Base-by-base conservation (phyloP, 2,888 invertebrate genomes). In the Brachynemurus nebulosus region DNA sequence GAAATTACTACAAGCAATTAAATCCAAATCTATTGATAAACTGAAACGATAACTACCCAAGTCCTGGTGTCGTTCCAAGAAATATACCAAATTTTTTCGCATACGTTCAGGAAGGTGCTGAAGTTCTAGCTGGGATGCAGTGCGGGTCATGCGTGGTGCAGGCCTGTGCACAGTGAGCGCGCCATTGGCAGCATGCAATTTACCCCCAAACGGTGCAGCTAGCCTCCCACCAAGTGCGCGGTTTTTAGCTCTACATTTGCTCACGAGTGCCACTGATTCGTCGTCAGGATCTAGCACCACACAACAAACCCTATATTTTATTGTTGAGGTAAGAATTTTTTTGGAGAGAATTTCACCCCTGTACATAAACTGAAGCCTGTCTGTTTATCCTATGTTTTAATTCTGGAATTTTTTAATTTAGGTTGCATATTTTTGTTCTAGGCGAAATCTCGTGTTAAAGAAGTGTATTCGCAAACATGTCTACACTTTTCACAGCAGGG, bases 361-460 rank as follows among this genome's bases (percentile, higher is more conserved):
- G 36, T n/a, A 9, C 16, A 3, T 11, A 12, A 35, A n/a, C n/a
- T n/a, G n/a, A n/a, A n/a, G n/a, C n/a, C n/a, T n/a, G n/a, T n/a
- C n/a, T n/a, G 7, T 17, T 38, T 17, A 21, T 40, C 14, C n/a
- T 9, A 25, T 23, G 7, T 40, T 9, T 25, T 9, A 7, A n/a
- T 37, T n/a, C 37, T 16, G 7, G 34, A 14, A 12, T 34, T 17
- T 38, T 37, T 25, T 36, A 17, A 37, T 43, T 30, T 19, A 34
- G 14, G 25, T 14, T 30, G 20, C 30, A 40, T 34, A 18, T 42
- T 35, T 34, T 57, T 65, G 47, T 64, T 78, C 54, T 78, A 88
- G 78, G 81, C 81, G 62, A 89, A 88, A 69, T 79, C 85, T 54
- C 78, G 80, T 65, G 84, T 86, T 61, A 80, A 80, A 62, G 86